Base-by-base conservation (phyloP, 1,140 invertebrate genomes). In the Heliconius nattereri region DNA sequence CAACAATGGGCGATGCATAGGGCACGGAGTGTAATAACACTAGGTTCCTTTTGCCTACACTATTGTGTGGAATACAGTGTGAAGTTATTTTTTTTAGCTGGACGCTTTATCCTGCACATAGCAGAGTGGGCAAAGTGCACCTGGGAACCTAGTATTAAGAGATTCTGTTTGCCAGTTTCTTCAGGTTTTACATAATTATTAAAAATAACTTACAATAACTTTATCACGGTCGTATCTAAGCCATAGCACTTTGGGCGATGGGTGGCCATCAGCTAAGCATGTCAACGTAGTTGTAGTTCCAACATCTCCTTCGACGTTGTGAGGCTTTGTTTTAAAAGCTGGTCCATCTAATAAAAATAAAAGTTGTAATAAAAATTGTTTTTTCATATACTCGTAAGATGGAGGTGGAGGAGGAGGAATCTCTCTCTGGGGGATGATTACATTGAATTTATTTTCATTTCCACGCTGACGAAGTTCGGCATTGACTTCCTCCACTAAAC, bases 191-290 rank as follows among this genome's bases (percentile, higher is more conserved):
- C n/a, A n/a, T n/a, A 45, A 45, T 16, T 5, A 0, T 45, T 6
- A 45, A 45, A 54, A 54, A 54, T 54, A 40, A 91, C 92, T 92
- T 85, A 94, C 92, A 86, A 92, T 85, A 66, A 91, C 84, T 76
- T 86, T 83, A 2, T 92, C 89, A 19, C 86, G 85, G 81, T 96
- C 95, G 90, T 98, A 96, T 89, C 97, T 96, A 70, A 97, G 96
- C 98, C 98, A 99, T 16, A 97, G 95, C 73, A 99, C 97, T 84
- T 98, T 97, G 1, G 98, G 97, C n/a, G 96, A 93, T 1, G 98
- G 98, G 94, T 99, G 99, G 37, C 98, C 98, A 84, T 98, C 97
- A 0, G 98, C 98, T 85, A 98, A 96, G 90, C 98, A 99, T 11
- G 95, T 96, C 82, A 99, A 95, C 16, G 97, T 97, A 3, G 97